Percentiles rank a stretch among this genome's conserved stretches.
These are phyloP conservation scores for Drosophila barbarae DNA, from an alignment of 2,888 invertebrate genomes.

Conservation along the genomic window DNA sequence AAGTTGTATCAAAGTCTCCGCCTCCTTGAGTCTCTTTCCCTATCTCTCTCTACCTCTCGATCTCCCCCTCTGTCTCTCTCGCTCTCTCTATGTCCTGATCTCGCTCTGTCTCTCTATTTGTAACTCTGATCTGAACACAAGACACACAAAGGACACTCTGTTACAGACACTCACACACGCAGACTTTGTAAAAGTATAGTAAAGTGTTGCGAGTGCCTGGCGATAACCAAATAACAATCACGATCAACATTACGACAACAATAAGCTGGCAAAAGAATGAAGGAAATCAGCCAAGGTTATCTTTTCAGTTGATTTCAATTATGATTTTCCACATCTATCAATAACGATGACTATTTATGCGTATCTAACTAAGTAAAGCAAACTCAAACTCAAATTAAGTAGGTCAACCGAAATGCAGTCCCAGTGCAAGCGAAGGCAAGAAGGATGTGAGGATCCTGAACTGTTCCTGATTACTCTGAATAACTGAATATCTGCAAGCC, in stretches of 20 bases:
- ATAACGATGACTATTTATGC: constrained; percentile 80
- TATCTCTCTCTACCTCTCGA: constrained; percentile 13
- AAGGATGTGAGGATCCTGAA: constrained; percentile 12
- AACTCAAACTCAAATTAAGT: constrained; percentile 39
- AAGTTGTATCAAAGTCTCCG: constrained; percentile 31
- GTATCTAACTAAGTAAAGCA: constrained; percentile 56
- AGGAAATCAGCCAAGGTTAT: constrained; percentile 53
- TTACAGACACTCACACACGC: constrained; percentile 31
- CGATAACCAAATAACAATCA: constrained; percentile 37
- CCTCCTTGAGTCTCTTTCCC: constrained; percentile 24
- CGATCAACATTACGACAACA: constrained; percentile 30
- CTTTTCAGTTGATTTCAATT: constrained; percentile 68
- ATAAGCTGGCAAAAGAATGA: constrained; percentile 22
- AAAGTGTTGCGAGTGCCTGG: constrained; percentile 64
- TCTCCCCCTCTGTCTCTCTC: constrained; percentile 16
- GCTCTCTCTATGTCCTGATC: neutral
- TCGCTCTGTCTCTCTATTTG: constrained; percentile 20
- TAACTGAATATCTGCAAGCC: constrained; percentile 9
- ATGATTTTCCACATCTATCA: constrained; percentile 77
- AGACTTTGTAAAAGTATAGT: constrained; percentile 68
- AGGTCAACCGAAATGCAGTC: constrained; percentile 35
- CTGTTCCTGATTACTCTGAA: neutral
- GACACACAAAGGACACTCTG: constrained; percentile 27
- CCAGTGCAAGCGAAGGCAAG: constrained; percentile 10
- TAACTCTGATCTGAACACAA: constrained; percentile 26